phyloP scores from a whole-genome alignment of 2,888 invertebrate species.

The Drosophila kuntzei region DNA sequence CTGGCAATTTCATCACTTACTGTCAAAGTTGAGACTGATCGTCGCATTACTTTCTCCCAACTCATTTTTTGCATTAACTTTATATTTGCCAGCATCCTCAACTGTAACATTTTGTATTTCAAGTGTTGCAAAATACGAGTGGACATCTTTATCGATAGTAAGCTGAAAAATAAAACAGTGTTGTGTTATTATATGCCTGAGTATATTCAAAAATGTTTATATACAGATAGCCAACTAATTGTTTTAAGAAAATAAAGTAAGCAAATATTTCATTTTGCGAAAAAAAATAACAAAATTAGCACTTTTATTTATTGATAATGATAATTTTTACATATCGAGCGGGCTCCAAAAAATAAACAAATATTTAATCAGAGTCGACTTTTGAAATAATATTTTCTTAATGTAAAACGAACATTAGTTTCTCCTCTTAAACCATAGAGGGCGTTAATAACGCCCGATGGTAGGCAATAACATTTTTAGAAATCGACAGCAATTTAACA shows the following conservation, averaged over 20 bases:
- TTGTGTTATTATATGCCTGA: neutral
- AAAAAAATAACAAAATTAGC: too few species aligned
- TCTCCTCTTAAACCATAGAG: neutral
- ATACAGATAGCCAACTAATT: too few species aligned
- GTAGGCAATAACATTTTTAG: too few species aligned
- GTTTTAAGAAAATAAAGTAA: too few species aligned
- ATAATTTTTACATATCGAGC: too few species aligned
- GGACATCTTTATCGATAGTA: constrained; percentile 95
- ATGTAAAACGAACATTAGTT: neutral
- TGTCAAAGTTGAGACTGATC: constrained; percentile 98
- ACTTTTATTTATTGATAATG: too few species aligned
- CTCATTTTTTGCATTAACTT: constrained; percentile 98
- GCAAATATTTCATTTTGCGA: too few species aligned
- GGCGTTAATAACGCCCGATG: neutral
- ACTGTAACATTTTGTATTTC: constrained; percentile 97
- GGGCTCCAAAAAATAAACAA: too few species aligned
- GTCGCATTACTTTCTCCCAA: constrained; percentile 98
- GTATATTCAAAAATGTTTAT: neutral
- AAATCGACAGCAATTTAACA: too few species aligned
- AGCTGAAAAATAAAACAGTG: constrained; percentile 87
- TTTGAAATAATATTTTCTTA: too few species aligned
- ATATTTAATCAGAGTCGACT: too few species aligned
- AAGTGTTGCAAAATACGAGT: constrained; percentile 96
- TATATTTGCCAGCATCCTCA: constrained; percentile 98
- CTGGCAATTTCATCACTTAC: constrained; percentile 89